A percentile compares a stretch with the other conserved stretches of the same genome.
Conservation (phyloP, 1,140 invertebrate species). For the Popillia japonica region DNA sequence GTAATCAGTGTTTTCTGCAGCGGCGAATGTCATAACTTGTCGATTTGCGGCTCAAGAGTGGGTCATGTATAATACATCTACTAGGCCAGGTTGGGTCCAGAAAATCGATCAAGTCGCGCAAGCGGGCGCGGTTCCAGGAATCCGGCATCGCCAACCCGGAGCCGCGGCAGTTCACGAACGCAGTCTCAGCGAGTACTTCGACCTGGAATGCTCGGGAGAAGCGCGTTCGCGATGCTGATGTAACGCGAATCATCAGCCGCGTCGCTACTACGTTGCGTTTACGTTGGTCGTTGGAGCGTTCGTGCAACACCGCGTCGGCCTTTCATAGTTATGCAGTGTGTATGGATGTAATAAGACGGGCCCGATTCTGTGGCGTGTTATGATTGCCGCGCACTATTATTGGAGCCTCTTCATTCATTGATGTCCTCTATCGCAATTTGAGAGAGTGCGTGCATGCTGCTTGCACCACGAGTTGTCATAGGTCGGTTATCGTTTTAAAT, state of each 20-base stretch:
- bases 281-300: background rate
- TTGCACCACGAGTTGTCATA: background rate
- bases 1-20: conserved; percentile 34
- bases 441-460: background rate
- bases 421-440: background rate
- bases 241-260: background rate
- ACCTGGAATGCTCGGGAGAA: background rate
- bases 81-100: conserved; percentile 52
- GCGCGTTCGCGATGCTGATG: background rate
- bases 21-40: conserved; percentile 34
- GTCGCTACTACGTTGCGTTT: background rate
- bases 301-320: background rate
- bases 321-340: background rate
- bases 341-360: conserved; percentile 1
- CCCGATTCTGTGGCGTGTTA: background rate
- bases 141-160: conserved; percentile 49
- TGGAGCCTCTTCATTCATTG: background rate
- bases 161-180: conserved; percentile 39
- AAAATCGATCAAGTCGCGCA: conserved; percentile 51
- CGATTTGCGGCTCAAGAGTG: conserved; percentile 43
- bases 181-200: conserved; percentile 5
- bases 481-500: conserved; percentile 1
- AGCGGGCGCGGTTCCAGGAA: conserved; percentile 44
- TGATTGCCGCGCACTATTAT: conserved; percentile 11
- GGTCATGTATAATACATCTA: conserved; percentile 54